Percentiles rank a stretch among this genome's conserved stretches.
These are phyloP conservation scores for Danio albolineatus DNA, from an alignment of 2,797 vertebrate species.

Conservation along the genomic window DNA sequence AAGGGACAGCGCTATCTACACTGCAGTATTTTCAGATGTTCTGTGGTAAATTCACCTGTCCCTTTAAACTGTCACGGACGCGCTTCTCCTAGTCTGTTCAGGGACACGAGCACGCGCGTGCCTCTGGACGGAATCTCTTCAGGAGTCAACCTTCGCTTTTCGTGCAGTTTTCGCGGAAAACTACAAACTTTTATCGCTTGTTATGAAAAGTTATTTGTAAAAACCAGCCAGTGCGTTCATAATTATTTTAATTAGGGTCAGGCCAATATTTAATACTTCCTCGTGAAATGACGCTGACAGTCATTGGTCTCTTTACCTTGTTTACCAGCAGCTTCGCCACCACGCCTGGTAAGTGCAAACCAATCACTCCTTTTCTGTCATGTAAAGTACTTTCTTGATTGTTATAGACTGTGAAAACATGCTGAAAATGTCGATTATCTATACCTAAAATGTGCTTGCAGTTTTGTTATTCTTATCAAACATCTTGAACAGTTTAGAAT, in stretches of 20 bases:
- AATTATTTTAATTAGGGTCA: not conserved
- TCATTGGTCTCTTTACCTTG: slow-evolving; percentile 23
- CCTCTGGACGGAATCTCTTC: not conserved
- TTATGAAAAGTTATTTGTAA: not conserved
- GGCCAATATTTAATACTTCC: not conserved
- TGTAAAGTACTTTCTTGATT: not conserved
- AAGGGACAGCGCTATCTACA: not conserved
- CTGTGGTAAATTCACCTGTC: not conserved
- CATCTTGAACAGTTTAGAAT: not conserved
- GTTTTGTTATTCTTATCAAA: too few relatives aligned
- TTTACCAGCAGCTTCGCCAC: slow-evolving; percentile 36
- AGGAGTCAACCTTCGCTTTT: not conserved
- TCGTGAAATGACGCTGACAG: slow-evolving; percentile 38
- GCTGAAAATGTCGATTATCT: not conserved
- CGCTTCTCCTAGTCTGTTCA: not conserved
- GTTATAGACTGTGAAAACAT: not conserved
- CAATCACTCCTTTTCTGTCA: not conserved
- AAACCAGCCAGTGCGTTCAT: not conserved
- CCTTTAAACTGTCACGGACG: slow-evolving; percentile 29
- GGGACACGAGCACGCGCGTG: not conserved
- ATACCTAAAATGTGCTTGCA: not conserved
- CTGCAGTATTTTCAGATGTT: not conserved
- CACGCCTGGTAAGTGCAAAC: slow-evolving; percentile 47
- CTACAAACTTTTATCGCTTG: not conserved
- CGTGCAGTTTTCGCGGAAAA: not conserved